These are phyloP conservation scores for Heterotis niloticus DNA, from an alignment of 2,113 vertebrate species.

Conservation along the genomic window DNA sequence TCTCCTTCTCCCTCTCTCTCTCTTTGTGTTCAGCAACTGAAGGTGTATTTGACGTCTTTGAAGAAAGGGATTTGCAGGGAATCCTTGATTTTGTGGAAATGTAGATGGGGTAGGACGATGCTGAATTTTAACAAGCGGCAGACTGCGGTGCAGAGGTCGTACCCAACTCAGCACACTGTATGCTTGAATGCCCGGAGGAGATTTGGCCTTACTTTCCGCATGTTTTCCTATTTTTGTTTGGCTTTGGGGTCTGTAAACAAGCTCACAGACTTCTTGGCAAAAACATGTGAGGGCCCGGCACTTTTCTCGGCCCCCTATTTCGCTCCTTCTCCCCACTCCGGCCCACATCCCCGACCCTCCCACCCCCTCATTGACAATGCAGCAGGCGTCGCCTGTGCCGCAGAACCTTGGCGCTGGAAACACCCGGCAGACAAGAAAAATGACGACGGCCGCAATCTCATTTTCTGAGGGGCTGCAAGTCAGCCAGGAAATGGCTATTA, in stretches of 20 bases:
- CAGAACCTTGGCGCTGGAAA: conserved; percentile 69
- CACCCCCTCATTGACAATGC: conserved; percentile 84
- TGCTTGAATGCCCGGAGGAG: too few species aligned
- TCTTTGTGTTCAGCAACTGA: conserved; percentile 4
- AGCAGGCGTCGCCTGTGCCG: conserved; percentile 66
- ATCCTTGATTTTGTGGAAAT: conserved; percentile 11
- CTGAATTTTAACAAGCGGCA: neutral
- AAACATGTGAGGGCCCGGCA: neutral
- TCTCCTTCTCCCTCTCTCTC: neutral
- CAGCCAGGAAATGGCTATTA: conserved; percentile 99
- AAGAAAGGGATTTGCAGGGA: neutral
- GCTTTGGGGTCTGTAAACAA: too few species aligned
- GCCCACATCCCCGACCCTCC: conserved; percentile 27
- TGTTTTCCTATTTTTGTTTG: neutral
- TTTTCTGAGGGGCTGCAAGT: conserved; percentile 98
- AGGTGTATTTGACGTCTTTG: conserved; percentile 23
- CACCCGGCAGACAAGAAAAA: conserved; percentile 95
- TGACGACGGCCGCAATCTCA: conserved; percentile 93
- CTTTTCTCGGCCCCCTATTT: conserved; percentile 29
- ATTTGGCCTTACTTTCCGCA: too few species aligned
- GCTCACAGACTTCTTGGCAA: too few species aligned
- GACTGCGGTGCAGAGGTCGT: neutral
- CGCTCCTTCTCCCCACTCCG: conserved; percentile 39
- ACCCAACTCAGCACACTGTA: neutral
- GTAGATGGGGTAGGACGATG: neutral